These are phyloP conservation scores for Cherax destructor DNA, from an alignment of 1,140 invertebrate genomes.

Conservation along the genomic window DNA sequence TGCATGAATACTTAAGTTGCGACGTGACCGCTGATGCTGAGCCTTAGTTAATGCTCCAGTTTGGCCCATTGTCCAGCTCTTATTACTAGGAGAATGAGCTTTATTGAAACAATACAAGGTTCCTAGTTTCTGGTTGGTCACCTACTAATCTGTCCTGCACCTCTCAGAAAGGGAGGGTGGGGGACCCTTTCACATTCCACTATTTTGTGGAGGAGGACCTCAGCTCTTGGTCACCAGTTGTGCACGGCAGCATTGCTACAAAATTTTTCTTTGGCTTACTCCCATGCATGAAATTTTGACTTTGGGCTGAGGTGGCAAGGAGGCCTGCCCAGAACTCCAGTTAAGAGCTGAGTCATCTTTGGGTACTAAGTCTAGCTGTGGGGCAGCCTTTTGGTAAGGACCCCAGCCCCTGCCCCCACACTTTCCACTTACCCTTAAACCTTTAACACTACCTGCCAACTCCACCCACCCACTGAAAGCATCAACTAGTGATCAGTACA, in stretches of 20 bases:
- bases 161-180: constrained; percentile 37
- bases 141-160: constrained; percentile 59
- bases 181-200: constrained; percentile 18
- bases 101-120: constrained; percentile 60
- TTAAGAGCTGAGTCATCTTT: constrained; percentile 28
- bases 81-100: constrained; percentile 65
- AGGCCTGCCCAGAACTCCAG: constrained; percentile 43
- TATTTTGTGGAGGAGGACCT: constrained; percentile 36
- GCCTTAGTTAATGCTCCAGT: constrained; percentile 64
- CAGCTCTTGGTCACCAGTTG: constrained; percentile 60
- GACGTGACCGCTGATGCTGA: constrained; percentile 59
- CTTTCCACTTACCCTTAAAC: constrained; percentile 14
- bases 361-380: constrained; percentile 56
- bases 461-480: constrained; percentile 17
- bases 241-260: constrained; percentile 56
- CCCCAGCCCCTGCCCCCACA: constrained; percentile 25
- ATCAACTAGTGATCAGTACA: constrained; percentile 32
- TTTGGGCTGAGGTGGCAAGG: constrained; percentile 49
- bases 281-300: constrained; percentile 64
- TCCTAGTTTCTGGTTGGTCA: constrained; percentile 60
- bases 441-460: constrained; percentile 12
- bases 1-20: constrained; percentile 55
- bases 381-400: constrained; percentile 55
- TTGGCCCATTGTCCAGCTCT: constrained; percentile 61
- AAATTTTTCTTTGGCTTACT: constrained; percentile 65